Evolutionary conservation across 2,113 vertebrate genomes (phyloP).

Genomic region (Rhinichthys klamathensis): DNA sequence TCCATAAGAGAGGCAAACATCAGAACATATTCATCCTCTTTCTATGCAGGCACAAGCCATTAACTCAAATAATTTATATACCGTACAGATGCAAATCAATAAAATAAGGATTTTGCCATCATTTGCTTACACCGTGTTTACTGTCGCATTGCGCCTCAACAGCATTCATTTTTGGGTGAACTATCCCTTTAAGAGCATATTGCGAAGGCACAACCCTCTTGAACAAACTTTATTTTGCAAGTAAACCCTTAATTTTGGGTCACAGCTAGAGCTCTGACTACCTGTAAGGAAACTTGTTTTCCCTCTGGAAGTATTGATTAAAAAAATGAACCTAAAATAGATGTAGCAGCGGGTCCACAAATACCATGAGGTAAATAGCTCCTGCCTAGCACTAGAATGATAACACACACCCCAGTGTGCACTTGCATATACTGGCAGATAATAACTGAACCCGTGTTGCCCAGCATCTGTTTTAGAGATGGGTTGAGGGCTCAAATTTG

Average conservation of each 20-base stretch:
- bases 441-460: conserved; percentile 34
- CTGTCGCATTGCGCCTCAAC: no score
- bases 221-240: conserved; percentile 4
- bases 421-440: conserved; percentile 1
- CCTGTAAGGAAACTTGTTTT: conserved; percentile 23
- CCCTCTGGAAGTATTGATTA: conserved; percentile 23
- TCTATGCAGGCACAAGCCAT: not conserved
- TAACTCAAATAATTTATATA: not conserved
- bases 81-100: not conserved
- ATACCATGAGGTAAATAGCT: conserved; percentile 28
- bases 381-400: conserved; percentile 20
- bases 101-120: not conserved
- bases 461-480: conserved; percentile 19
- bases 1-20: conserved; percentile 24
- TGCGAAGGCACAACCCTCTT: not conserved
- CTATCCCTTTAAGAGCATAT: not conserved
- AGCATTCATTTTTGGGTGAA: not conserved
- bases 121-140: not conserved
- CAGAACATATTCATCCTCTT: conserved; percentile 25
- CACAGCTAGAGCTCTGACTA: conserved; percentile 1
- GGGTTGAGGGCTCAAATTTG: conserved; percentile 26
- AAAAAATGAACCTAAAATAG: conserved; percentile 27
- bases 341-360: conserved; percentile 13
- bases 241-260: conserved; percentile 15
- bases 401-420: conserved; percentile 39